phyloP scores from a whole-genome alignment of 2,888 invertebrate species.

The Tiliacea aurago region DNA sequence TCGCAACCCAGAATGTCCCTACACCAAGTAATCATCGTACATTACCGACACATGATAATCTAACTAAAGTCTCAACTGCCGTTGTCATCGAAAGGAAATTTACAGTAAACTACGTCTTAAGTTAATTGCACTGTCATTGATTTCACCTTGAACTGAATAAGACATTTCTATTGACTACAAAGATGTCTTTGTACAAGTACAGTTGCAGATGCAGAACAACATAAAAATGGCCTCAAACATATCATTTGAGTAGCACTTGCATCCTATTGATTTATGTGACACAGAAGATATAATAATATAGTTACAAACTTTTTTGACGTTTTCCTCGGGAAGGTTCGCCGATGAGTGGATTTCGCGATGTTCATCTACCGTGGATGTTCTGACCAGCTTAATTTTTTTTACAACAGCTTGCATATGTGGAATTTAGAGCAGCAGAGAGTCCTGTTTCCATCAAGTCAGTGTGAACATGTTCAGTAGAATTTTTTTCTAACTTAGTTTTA shows the following conservation, averaged over 20 bases:
- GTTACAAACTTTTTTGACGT: neutral
- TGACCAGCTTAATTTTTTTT: neutral
- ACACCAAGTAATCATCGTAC: constrained; percentile 24
- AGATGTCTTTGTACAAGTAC: constrained; percentile 34
- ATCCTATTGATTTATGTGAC: constrained; percentile 18
- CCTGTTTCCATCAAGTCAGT: neutral
- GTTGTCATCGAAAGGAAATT: constrained; percentile 47
- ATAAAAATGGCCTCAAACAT: constrained; percentile 29
- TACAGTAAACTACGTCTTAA: constrained; percentile 45
- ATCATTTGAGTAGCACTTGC: constrained; percentile 1
- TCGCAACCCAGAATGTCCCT: constrained; percentile 68
- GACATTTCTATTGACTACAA: constrained; percentile 47
- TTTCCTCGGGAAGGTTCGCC: neutral
- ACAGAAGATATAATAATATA: constrained; percentile 7
- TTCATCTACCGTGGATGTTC: neutral
- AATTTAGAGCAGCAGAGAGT: neutral
- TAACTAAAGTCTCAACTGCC: constrained; percentile 14
- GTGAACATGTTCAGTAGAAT: neutral
- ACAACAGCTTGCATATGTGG: neutral
- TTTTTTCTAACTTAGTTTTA: neutral
- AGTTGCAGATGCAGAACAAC: constrained; percentile 26
- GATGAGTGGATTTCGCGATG: neutral
- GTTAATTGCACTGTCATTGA: constrained; percentile 49
- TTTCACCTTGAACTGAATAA: constrained; percentile 64
- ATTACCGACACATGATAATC: constrained; percentile 9